Percentiles rank a stretch among this genome's conserved stretches.
phyloP scores from a whole-genome alignment of 1,140 invertebrate species.

The Cataglyphis hispanica region DNA sequence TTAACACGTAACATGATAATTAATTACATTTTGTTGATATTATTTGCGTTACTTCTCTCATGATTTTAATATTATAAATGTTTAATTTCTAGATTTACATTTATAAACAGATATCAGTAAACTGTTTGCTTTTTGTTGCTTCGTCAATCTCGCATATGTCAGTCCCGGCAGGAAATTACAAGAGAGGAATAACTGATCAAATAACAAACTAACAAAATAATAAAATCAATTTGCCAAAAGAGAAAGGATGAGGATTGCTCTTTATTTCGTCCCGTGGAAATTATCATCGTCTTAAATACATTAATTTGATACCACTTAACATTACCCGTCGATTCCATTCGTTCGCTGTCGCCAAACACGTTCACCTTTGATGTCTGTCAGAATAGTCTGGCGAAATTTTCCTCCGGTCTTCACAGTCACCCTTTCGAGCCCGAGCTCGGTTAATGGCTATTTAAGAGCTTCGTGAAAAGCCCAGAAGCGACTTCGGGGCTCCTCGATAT shows the following conservation, averaged over 20 bases:
- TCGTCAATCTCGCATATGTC: not conserved
- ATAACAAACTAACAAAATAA: constrained; percentile 6
- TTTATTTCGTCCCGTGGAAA: constrained; percentile 16
- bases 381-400: constrained; percentile 20
- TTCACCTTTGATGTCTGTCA: constrained; percentile 48
- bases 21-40: constrained; percentile 8
- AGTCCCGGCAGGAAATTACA: not conserved
- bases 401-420: not conserved
- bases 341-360: not conserved
- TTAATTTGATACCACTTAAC: constrained; percentile 14
- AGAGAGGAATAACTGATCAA: not conserved
- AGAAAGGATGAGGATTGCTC: not conserved
- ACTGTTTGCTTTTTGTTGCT: not conserved
- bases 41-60: not conserved
- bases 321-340: not conserved
- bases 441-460: constrained; percentile 68
- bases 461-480: constrained; percentile 59
- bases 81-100: constrained; percentile 3
- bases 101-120: constrained; percentile 1
- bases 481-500: constrained; percentile 56
- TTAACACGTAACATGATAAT: not conserved
- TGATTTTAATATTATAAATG: not conserved
- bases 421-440: constrained; percentile 3
- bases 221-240: not conserved
- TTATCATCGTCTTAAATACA: constrained; percentile 11